These are phyloP conservation scores for Drosophila quadrilineata DNA, from an alignment of 1,140 invertebrate genomes.

Conservation along the genomic window DNA sequence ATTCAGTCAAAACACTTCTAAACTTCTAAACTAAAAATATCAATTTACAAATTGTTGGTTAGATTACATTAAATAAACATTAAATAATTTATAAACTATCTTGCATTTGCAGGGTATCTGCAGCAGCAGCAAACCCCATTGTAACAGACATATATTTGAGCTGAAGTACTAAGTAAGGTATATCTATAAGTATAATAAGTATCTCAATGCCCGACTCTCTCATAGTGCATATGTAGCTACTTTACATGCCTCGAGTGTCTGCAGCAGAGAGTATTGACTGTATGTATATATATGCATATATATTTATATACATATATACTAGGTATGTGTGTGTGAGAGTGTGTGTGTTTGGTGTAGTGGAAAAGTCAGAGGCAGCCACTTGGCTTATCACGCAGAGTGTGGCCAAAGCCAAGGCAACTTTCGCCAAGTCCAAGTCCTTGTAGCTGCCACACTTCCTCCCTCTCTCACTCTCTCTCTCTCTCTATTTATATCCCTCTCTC, in stretches of 20 bases:
- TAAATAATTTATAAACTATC: too few species aligned
- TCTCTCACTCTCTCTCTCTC: conserved; percentile 1
- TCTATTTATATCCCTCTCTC: background rate
- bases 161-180: too few species aligned
- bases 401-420: conserved; percentile 50
- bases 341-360: conserved; percentile 25
- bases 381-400: conserved; percentile 72
- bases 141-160: too few species aligned
- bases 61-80: too few species aligned
- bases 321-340: background rate
- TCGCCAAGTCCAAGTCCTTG: conserved; percentile 54
- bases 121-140: too few species aligned
- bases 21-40: too few species aligned
- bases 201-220: background rate
- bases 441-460: conserved; percentile 8
- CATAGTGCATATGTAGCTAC: conserved; percentile 48
- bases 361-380: conserved; percentile 63
- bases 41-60: too few species aligned
- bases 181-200: too few species aligned
- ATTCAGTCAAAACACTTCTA: too few species aligned
- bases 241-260: conserved; percentile 56
- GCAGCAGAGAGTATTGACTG: conserved; percentile 7
- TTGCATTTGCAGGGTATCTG: too few species aligned
- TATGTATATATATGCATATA: background rate
- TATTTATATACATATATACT: conserved; percentile 2